Evolutionary conservation across 2,888 invertebrate genomes (phyloP).

Genomic region (Orchestes rusci): DNA sequence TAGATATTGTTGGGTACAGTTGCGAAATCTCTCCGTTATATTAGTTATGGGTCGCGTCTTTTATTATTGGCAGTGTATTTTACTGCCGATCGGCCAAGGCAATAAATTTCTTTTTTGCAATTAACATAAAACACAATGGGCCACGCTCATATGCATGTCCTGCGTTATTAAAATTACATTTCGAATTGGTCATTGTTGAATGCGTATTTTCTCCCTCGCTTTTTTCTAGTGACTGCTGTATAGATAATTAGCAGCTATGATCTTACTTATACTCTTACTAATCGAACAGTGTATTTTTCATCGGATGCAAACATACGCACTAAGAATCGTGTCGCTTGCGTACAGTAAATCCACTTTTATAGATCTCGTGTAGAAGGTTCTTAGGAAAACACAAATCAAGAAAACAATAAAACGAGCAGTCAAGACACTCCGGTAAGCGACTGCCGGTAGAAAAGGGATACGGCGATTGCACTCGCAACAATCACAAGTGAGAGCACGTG

Average conservation of each 20-base stretch:
- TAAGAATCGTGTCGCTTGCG: constrained; percentile 3
- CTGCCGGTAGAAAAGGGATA: constrained; percentile 10
- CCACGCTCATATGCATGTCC: constrained; percentile 22
- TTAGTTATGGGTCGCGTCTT: constrained; percentile 32
- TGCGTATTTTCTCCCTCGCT: constrained; percentile 4
- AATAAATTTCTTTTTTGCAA: constrained; percentile 33
- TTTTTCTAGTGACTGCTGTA: constrained; percentile 4
- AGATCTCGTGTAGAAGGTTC: constrained; percentile 14
- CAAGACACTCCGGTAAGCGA: constrained; percentile 13
- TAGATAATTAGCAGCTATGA: constrained; percentile 16
- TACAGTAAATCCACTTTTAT: constrained; percentile 24
- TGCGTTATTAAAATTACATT: constrained; percentile 22
- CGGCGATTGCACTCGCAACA: constrained; percentile 1
- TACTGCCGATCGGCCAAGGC: constrained; percentile 32
- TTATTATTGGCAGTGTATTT: constrained; percentile 32
- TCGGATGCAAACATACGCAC: no score
- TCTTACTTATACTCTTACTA: no score
- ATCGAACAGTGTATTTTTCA: no score
- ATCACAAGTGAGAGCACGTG: constrained; percentile 11
- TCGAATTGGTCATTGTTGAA: constrained; percentile 20
- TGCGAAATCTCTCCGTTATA: constrained; percentile 21
- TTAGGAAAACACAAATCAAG: constrained; percentile 20
- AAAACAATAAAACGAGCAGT: constrained; percentile 18
- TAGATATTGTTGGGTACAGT: no score
- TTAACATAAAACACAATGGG: constrained; percentile 35